Evolutionary conservation across 1,140 invertebrate species (phyloP).

Genomic region (Cheumatopsyche charites): DNA sequence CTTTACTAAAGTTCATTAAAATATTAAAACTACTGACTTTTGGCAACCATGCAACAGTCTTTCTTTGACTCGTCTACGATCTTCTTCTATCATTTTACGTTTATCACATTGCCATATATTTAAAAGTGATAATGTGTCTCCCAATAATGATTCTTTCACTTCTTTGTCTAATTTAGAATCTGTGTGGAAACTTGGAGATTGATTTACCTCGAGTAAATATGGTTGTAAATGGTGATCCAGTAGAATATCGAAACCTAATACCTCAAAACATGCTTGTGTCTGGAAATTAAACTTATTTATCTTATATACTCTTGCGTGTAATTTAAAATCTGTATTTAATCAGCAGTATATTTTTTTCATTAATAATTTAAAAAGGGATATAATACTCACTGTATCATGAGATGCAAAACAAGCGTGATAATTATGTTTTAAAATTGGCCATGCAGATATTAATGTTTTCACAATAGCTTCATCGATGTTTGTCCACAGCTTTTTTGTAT

Average conservation of each 20-base stretch:
- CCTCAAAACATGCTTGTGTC: slow-evolving; percentile 86
- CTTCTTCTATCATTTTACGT: slow-evolving; percentile 74
- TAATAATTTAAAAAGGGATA: too few relatives aligned
- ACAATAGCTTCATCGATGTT: slow-evolving; percentile 88
- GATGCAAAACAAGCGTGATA: slow-evolving; percentile 87
- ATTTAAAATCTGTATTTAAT: too few relatives aligned
- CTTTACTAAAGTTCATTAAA: background rate
- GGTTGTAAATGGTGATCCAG: slow-evolving; percentile 86
- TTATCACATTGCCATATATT: slow-evolving; percentile 83
- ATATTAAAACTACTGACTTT: slow-evolving; percentile 3
- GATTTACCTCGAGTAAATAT: slow-evolving; percentile 86
- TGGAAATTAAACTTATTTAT: slow-evolving; percentile 44
- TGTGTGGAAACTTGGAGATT: slow-evolving; percentile 90
- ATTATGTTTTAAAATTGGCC: slow-evolving; percentile 84
- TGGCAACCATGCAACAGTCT: slow-evolving; percentile 65
- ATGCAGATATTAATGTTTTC: slow-evolving; percentile 86
- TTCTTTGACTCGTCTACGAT: slow-evolving; percentile 70
- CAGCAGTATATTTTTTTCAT: too few relatives aligned
- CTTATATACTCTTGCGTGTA: too few relatives aligned
- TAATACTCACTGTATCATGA: slow-evolving; percentile 68
- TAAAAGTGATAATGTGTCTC: slow-evolving; percentile 82
- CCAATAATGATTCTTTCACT: slow-evolving; percentile 82
- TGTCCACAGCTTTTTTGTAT: slow-evolving; percentile 78
- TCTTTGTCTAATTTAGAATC: slow-evolving; percentile 82
- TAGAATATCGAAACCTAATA: slow-evolving; percentile 87